A percentile compares a stretch with the other conserved stretches of the same genome.
phyloP scores from a whole-genome alignment of 2,888 invertebrate species.

The Muscina levida region DNA sequence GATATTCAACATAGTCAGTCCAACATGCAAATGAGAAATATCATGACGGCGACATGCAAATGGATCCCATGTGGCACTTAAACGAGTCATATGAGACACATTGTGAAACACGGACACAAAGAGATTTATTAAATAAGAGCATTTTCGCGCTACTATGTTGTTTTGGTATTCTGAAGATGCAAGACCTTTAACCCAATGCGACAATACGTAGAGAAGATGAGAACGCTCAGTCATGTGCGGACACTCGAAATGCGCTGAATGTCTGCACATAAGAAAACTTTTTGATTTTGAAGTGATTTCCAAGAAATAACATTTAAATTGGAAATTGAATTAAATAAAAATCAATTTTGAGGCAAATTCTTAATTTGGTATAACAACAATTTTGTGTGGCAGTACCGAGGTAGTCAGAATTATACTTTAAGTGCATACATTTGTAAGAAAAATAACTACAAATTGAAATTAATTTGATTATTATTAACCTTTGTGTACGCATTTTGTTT shows the following conservation, averaged over 20 bases:
- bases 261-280: too few species aligned
- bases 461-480: too few species aligned
- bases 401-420: too few species aligned
- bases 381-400: too few species aligned
- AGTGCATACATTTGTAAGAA: too few species aligned
- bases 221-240: background rate
- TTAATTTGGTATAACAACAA: too few species aligned
- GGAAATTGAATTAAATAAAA: background rate
- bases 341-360: too few species aligned
- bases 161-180: background rate
- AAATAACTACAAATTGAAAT: too few species aligned
- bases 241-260: background rate
- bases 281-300: background rate
- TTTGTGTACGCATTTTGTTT: too few species aligned
- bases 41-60: background rate
- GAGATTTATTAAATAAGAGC: background rate
- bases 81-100: background rate
- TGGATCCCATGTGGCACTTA: slow-evolving; percentile 9
- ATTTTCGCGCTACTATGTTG: background rate
- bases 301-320: background rate
- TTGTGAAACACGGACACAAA: background rate
- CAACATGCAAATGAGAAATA: background rate
- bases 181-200: background rate
- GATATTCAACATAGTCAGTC: too few species aligned
- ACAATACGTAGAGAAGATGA: background rate